phyloP scores from a whole-genome alignment of 2,113 vertebrate genomes.

The Craseonycteris thonglongyai region DNA sequence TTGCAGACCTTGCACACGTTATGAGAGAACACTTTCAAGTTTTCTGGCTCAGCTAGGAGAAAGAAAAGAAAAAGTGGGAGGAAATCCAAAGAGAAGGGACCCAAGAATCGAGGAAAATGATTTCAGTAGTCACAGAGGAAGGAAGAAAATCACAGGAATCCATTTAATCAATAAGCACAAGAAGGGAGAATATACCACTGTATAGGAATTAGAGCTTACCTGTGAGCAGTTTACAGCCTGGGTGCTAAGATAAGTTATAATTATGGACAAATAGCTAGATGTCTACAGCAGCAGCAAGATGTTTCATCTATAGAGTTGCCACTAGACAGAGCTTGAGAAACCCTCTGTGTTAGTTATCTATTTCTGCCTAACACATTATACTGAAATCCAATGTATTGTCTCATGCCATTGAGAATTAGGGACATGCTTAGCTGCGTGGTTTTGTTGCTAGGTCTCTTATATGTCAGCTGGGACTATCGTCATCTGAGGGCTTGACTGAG shows the following conservation, averaged over 20 bases:
- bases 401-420: neutral
- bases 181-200: neutral
- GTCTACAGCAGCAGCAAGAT: neutral
- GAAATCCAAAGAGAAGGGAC: neutral
- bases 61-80: neutral
- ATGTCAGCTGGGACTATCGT: neutral
- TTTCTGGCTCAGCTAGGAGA: neutral
- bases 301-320: neutral
- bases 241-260: neutral
- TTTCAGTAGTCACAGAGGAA: neutral
- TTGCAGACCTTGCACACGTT: neutral
- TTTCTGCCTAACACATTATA: neutral
- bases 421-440: neutral
- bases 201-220: no score
- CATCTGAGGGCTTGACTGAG: neutral
- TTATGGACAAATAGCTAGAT: neutral
- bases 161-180: neutral
- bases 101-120: neutral
- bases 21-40: neutral
- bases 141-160: neutral
- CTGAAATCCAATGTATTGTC: neutral
- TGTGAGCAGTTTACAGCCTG: neutral
- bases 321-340: neutral
- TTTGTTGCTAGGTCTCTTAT: neutral
- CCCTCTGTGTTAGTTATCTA: neutral